These are phyloP conservation scores for Acleris sparsana DNA, from an alignment of 2,888 invertebrate species.

Conservation along the genomic window DNA sequence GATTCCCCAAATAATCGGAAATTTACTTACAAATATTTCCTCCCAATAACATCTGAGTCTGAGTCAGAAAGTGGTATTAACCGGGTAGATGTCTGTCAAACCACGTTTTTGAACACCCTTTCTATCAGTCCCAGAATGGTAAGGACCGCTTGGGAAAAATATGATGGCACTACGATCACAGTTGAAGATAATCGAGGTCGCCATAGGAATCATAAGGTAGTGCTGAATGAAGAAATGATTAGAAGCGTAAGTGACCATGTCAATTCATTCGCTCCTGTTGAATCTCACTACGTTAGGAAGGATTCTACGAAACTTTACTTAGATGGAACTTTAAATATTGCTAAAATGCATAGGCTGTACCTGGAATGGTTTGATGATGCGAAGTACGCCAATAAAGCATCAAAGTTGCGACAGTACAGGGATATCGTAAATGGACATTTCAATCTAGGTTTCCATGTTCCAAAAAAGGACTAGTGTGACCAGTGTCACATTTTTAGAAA, in stretches of 20 bases:
- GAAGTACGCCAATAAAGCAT: no score
- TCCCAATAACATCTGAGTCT: not conserved
- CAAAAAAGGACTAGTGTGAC: not conserved
- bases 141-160: constrained; percentile 2
- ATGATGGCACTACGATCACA: not conserved
- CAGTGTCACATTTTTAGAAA: constrained; percentile 20
- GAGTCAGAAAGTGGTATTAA: no score
- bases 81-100: constrained; percentile 2
- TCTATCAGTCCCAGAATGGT: not conserved
- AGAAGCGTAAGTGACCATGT: constrained; percentile 23
- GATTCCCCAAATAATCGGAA: not conserved
- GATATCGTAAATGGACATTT: not conserved
- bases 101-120: constrained; percentile 1
- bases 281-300: constrained; percentile 35
- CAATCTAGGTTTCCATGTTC: constrained; percentile 25
- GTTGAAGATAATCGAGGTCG: not conserved
- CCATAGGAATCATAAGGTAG: not conserved
- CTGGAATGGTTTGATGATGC: constrained; percentile 34
- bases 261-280: constrained; percentile 29
- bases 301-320: constrained; percentile 37
- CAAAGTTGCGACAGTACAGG: no score
- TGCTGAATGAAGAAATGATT: not conserved
- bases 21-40: constrained; percentile 8
- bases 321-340: constrained; percentile 34
- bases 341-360: constrained; percentile 28